These are phyloP conservation scores for Unio delphinus DNA, from an alignment of 2,888 invertebrate genomes.

Conservation along the genomic window DNA sequence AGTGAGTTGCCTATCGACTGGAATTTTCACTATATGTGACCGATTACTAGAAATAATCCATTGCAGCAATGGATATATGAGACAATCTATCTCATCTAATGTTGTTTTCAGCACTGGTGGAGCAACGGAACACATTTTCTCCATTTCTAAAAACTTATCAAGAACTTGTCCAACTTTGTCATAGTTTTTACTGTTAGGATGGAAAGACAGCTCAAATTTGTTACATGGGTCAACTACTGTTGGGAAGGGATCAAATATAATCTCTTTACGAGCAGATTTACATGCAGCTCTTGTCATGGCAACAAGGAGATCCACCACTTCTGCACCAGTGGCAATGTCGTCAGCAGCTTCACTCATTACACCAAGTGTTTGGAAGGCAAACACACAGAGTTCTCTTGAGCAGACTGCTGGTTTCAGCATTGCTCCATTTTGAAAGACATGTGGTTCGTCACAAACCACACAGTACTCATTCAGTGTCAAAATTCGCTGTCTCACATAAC, in stretches of 20 bases:
- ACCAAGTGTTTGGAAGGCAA: constrained; percentile 65
- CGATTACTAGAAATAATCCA: constrained; percentile 69
- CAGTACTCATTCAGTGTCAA: constrained; percentile 65
- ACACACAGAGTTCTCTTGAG: constrained; percentile 63
- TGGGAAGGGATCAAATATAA: constrained; percentile 65
- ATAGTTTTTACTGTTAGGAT: constrained; percentile 60
- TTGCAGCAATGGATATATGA: constrained; percentile 63
- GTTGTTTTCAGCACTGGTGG: constrained; percentile 44
- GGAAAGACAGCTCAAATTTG: constrained; percentile 49
- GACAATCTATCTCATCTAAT: constrained; percentile 43
- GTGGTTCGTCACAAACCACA: constrained; percentile 66
- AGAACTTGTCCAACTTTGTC: constrained; percentile 39
- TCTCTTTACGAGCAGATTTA: constrained; percentile 42
- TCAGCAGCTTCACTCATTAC: constrained; percentile 66
- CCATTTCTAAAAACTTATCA: constrained; percentile 44
- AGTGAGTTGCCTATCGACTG: constrained; percentile 38
- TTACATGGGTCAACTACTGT: constrained; percentile 61
- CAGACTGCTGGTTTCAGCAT: constrained; percentile 68
- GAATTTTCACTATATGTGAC: constrained; percentile 66
- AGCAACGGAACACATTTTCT: constrained; percentile 43
- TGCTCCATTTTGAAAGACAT: constrained; percentile 66
- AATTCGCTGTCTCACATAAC: constrained; percentile 58
- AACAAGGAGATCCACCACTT: constrained; percentile 65
- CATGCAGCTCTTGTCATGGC: constrained; percentile 62
- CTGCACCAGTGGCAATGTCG: constrained; percentile 60